phyloP scores from a whole-genome alignment of 1,140 invertebrate genomes.

The Conopomorpha cramerella region DNA sequence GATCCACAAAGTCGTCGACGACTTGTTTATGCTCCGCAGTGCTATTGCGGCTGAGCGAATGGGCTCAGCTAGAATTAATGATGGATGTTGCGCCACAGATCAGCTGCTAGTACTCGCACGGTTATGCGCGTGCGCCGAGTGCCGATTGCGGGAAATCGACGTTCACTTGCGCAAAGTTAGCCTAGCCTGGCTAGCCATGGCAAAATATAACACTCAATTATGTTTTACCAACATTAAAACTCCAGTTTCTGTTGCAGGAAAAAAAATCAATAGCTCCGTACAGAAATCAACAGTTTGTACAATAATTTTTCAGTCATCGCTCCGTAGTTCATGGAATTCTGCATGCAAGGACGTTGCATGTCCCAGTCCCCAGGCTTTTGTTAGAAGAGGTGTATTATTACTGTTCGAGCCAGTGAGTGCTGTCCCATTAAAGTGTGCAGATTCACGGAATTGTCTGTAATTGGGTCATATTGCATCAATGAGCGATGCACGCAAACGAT shows the following conservation, averaged over 20 bases:
- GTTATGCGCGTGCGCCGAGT: constrained; percentile 22
- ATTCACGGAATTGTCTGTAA: constrained; percentile 27
- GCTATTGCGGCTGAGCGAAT: too few species aligned
- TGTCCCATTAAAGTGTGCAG: constrained; percentile 7
- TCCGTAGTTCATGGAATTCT: too few species aligned
- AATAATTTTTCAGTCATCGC: not conserved
- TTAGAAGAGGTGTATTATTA: too few species aligned
- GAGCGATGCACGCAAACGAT: constrained; percentile 29
- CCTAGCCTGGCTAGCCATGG: too few species aligned
- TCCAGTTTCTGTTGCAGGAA: not conserved
- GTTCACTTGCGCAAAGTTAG: constrained; percentile 46
- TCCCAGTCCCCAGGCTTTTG: too few species aligned
- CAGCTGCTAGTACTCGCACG: constrained; percentile 19
- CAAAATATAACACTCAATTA: too few species aligned
- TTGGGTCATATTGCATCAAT: constrained; percentile 39
- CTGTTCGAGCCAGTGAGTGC: not conserved
- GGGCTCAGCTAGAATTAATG: too few species aligned
- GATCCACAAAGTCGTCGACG: not conserved
- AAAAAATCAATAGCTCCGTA: not conserved
- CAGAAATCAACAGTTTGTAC: not conserved
- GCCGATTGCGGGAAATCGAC: constrained; percentile 31
- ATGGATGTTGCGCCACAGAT: constrained; percentile 46
- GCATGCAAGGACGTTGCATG: too few species aligned
- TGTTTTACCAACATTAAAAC: not conserved
- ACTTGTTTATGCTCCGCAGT: too few species aligned